Base-by-base conservation (phyloP, 2,113 vertebrate species). In the Fulmarus glacialis region DNA sequence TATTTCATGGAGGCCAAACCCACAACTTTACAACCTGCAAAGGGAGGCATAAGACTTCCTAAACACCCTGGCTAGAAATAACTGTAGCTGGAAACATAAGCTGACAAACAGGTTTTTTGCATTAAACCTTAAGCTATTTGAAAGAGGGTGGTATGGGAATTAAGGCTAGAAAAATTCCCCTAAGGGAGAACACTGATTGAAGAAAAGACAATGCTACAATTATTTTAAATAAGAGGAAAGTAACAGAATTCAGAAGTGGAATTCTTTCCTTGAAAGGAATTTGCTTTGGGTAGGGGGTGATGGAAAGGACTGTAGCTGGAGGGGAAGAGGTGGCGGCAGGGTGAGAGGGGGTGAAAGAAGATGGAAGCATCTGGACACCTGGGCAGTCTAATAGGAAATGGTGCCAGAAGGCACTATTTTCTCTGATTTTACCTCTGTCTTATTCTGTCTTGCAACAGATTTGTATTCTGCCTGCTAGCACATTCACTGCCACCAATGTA, bases 141-240 rank as follows among this genome's bases (percentile, higher is more conserved):
- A 86, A 96, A 89, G 70, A 94, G 63, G 40, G 42, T 94, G 77
- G 86, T 89, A 93, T 79, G 64, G 71, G 82, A 90, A 93, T 90
- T 93, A 94, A 89, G 47, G 21, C 59, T 95, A 81, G 26, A 92
- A 89, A 67, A 93, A 96, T 97, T 94, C 74, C 96, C 96, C 97
- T 95, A 32, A 92, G 97, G 97, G 96, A 79, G 24, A 93, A 77
- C 32, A 78, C 40, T 88, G 81, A 43, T 72, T 83, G 93, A 88
- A 90, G 50, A 92, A 89, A 98, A 96, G 94, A 97, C 97, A 97
- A 92, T 96, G 47, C 88, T 94, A 47, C 93, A 97, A 96, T 97
- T 97, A 97, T 78, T 91, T 97, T 60, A 96, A 97, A 90, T 83
- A 89, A 89, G 90, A 93, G 72, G 82, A 94, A 97, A 95, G 72